Evolutionary conservation across 2,797 vertebrate species (phyloP).

Genomic region (Ctenochaetus hawaiiensis): DNA sequence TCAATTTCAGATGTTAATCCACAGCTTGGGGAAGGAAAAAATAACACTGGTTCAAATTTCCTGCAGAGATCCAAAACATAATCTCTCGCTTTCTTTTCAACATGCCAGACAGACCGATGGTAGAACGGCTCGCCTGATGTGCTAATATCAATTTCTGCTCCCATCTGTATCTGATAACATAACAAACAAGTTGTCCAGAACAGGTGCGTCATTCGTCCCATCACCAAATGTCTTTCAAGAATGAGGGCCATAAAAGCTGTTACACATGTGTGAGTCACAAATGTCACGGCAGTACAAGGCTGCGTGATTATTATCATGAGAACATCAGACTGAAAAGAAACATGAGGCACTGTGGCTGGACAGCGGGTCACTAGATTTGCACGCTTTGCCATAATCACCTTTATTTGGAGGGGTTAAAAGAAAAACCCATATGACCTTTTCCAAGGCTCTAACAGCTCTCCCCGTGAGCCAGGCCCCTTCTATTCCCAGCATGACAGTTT

Average conservation of each 20-base stretch:
- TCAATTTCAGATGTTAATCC: background rate
- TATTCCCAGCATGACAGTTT: conserved; percentile 58
- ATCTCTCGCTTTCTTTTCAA: conserved; percentile 30
- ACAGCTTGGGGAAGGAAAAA: conserved; percentile 10
- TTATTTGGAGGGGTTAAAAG: conserved; percentile 66
- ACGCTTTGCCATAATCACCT: conserved; percentile 59
- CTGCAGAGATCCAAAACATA: conserved; percentile 3
- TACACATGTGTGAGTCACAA: background rate
- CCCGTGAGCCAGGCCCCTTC: conserved; percentile 19
- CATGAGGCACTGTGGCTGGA: conserved; percentile 16
- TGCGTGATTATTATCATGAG: conserved; percentile 12
- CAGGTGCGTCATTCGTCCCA: background rate
- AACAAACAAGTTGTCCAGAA: conserved; percentile 19
- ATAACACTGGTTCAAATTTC: conserved; percentile 24
- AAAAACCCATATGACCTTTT: conserved; percentile 61
- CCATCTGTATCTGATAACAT: conserved; percentile 39
- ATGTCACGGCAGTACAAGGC: background rate
- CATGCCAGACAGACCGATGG: conserved; percentile 26
- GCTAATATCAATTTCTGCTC: conserved; percentile 11
- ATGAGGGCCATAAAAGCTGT: too few relatives aligned
- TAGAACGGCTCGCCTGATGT: background rate
- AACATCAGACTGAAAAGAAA: conserved; percentile 12
- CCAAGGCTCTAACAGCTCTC: conserved; percentile 25
- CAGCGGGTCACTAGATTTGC: conserved; percentile 15
- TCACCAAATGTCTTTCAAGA: background rate